Evolutionary conservation across 1,140 invertebrate genomes (phyloP).

Genomic region (Leptinotarsa texana): DNA sequence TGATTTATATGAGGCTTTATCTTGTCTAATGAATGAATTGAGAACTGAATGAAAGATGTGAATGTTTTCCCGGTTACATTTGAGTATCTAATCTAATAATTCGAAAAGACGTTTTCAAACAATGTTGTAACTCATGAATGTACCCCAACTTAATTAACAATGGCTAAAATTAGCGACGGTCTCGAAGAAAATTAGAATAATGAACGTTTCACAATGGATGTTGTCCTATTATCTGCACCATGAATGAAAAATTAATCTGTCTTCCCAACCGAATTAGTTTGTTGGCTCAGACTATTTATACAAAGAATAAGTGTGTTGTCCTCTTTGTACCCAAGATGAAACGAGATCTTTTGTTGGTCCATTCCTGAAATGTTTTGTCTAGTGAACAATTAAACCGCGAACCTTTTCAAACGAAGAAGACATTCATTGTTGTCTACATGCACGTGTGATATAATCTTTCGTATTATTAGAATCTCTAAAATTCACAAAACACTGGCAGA

Average conservation of each 20-base stretch:
- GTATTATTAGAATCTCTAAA: too few relatives aligned
- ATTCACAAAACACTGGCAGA: too few relatives aligned
- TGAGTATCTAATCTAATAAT: not conserved
- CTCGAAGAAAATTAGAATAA: slow-evolving; percentile 22
- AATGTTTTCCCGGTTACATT: too few relatives aligned
- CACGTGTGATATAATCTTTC: too few relatives aligned
- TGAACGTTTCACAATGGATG: slow-evolving; percentile 23
- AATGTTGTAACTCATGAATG: not conserved
- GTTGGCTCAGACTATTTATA: slow-evolving; percentile 26
- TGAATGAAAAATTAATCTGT: slow-evolving; percentile 29
- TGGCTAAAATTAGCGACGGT: not conserved
- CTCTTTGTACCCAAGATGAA: slow-evolving; percentile 22
- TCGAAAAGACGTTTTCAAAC: not conserved
- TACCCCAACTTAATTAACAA: not conserved
- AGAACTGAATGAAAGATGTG: too few relatives aligned
- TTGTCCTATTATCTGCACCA: slow-evolving; percentile 22
- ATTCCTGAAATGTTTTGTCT: slow-evolving; percentile 16
- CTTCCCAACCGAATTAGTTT: slow-evolving; percentile 20
- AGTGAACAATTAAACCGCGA: slow-evolving; percentile 6
- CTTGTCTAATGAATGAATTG: too few relatives aligned
- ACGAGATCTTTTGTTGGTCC: slow-evolving; percentile 23
- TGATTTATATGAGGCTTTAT: too few relatives aligned
- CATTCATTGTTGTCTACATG: not conserved
- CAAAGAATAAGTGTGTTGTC: slow-evolving; percentile 21
- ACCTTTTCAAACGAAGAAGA: not conserved